Evolutionary conservation across 1,140 invertebrate species (phyloP).

Genomic region (Drosophila obscura): DNA sequence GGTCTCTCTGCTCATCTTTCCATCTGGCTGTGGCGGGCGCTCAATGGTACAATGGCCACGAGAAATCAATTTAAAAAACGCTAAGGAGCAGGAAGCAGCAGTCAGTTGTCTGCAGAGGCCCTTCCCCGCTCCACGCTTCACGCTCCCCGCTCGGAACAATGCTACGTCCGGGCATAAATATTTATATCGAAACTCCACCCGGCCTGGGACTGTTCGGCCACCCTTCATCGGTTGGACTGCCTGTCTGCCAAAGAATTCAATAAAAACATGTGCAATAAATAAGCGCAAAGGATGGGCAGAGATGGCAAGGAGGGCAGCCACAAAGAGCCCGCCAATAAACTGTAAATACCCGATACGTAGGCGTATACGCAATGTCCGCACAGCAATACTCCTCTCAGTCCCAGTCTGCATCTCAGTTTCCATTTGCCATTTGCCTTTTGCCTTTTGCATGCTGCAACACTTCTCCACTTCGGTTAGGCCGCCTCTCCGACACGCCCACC

Average conservation of each 20-base stretch:
- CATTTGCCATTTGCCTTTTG: slow-evolving; percentile 9
- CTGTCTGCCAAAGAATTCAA: slow-evolving; percentile 70
- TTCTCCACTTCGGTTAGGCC: neutral
- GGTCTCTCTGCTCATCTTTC: neutral
- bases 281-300: slow-evolving; percentile 30
- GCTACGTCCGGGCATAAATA: slow-evolving; percentile 72
- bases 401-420: slow-evolving; percentile 23
- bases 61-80: slow-evolving; percentile 77
- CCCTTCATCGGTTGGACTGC: slow-evolving; percentile 16
- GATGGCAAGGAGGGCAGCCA: slow-evolving; percentile 13
- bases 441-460: slow-evolving; percentile 4
- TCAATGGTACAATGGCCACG: slow-evolving; percentile 57
- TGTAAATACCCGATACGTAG: slow-evolving; percentile 47
- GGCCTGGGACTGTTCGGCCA: neutral
- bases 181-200: slow-evolving; percentile 65
- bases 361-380: slow-evolving; percentile 45
- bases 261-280: slow-evolving; percentile 82
- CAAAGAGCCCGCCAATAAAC: slow-evolving; percentile 20
- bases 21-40: slow-evolving; percentile 35
- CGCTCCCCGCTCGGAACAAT: slow-evolving; percentile 31
- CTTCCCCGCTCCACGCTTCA: slow-evolving; percentile 2
- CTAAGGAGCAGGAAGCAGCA: slow-evolving; percentile 41
- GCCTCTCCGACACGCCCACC: slow-evolving; percentile 15
- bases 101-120: slow-evolving; percentile 8
- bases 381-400: neutral